Conservation (phyloP, 2,888 invertebrate genomes). For the Ichneumoninae sp. region DNA sequence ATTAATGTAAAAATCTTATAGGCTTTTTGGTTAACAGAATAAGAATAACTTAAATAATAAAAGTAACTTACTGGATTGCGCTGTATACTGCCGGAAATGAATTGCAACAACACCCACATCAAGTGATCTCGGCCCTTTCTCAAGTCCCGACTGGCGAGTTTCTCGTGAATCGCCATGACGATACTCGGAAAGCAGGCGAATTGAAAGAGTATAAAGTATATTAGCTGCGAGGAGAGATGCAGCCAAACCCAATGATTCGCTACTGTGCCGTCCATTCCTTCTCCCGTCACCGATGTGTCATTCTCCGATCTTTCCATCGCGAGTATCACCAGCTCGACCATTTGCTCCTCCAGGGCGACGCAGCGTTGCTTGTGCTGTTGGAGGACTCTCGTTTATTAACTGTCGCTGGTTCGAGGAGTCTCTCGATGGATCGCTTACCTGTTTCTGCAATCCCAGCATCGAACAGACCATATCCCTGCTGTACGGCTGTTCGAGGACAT, state of each 20-base stretch:
- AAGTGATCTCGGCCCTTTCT: slow-evolving; percentile 97
- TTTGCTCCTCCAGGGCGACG: slow-evolving; percentile 95
- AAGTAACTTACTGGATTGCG: slow-evolving; percentile 90
- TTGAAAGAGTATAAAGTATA: slow-evolving; percentile 97
- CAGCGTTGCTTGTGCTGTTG: slow-evolving; percentile 92
- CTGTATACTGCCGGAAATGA: slow-evolving; percentile 98
- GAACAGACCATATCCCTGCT: slow-evolving; percentile 98
- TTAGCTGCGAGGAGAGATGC: slow-evolving; percentile 96
- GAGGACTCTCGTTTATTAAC: slow-evolving; percentile 17
- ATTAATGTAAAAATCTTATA: too few relatives aligned
- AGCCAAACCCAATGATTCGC: slow-evolving; percentile 95
- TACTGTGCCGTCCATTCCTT: slow-evolving; percentile 87
- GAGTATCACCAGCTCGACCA: slow-evolving; percentile 95
- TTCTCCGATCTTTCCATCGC: slow-evolving; percentile 97
- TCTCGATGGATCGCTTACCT: slow-evolving; percentile 84
- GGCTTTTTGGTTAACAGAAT: too few relatives aligned
- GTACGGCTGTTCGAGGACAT: slow-evolving; percentile 97
- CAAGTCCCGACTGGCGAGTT: slow-evolving; percentile 92
- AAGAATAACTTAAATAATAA: slow-evolving; percentile 17
- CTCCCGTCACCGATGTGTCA: slow-evolving; percentile 85
- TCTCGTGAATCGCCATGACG: slow-evolving; percentile 94
- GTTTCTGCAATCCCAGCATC: slow-evolving; percentile 97
- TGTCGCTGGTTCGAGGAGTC: background rate
- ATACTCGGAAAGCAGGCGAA: slow-evolving; percentile 97
- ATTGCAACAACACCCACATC: slow-evolving; percentile 99